Evolutionary conservation across 2,888 invertebrate genomes (phyloP).

Genomic region (Dynastes tityus): DNA sequence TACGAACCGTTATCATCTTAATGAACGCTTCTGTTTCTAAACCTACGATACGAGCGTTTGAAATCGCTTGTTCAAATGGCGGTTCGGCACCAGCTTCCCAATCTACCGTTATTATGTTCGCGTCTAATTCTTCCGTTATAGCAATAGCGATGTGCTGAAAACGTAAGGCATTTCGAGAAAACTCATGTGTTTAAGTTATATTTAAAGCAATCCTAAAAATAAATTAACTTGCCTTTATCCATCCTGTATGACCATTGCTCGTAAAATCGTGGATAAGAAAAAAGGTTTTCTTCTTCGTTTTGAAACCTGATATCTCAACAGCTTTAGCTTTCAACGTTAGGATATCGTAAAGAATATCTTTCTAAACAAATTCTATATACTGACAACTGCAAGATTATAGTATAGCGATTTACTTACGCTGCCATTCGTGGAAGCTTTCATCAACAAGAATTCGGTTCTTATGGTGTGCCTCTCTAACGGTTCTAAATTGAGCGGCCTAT

Average conservation of each 20-base stretch:
- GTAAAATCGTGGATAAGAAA: slow-evolving; percentile 70
- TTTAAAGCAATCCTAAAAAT: background rate
- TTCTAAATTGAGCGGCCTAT: slow-evolving; percentile 66
- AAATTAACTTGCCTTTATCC: slow-evolving; percentile 65
- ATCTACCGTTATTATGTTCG: slow-evolving; percentile 72
- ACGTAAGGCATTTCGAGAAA: slow-evolving; percentile 4
- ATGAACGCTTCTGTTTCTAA: slow-evolving; percentile 71
- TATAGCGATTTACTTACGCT: slow-evolving; percentile 51
- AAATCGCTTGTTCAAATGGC: slow-evolving; percentile 74
- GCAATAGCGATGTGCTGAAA: slow-evolving; percentile 61
- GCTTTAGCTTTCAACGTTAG: slow-evolving; percentile 57
- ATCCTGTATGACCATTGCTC: slow-evolving; percentile 68
- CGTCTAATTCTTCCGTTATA: slow-evolving; percentile 55
- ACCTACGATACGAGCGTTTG: slow-evolving; percentile 75
- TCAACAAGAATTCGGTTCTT: slow-evolving; percentile 67
- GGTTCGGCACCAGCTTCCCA: slow-evolving; percentile 73
- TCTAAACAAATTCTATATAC: slow-evolving; percentile 51
- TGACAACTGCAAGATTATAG: background rate
- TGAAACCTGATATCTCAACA: slow-evolving; percentile 63
- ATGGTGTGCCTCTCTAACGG: slow-evolving; percentile 68
- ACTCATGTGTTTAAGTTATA: background rate
- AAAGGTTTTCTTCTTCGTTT: slow-evolving; percentile 59
- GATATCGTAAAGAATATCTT: slow-evolving; percentile 57
- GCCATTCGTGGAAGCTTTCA: slow-evolving; percentile 58
- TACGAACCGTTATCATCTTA: slow-evolving; percentile 52